phyloP scores from a whole-genome alignment of 2,113 vertebrate genomes.

The Thamnaconus septentrionalis region DNA sequence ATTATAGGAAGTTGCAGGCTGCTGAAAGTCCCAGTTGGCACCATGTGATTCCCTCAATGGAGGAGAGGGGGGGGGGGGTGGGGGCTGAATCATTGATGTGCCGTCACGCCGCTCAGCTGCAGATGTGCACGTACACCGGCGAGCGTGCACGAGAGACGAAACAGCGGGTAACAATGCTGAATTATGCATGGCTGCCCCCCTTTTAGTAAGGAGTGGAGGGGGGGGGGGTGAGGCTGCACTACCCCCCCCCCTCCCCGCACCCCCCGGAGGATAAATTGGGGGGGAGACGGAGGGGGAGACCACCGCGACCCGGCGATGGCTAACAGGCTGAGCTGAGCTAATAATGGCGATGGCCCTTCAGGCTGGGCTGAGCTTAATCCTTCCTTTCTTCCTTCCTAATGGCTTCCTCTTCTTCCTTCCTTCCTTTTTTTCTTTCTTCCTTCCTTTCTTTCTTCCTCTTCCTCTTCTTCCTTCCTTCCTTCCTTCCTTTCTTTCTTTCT shows the following conservation, averaged over 20 bases:
- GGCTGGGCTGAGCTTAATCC: no score
- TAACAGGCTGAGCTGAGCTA: no score
- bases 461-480: no score
- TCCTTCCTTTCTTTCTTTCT: no score
- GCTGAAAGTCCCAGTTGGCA: constrained; percentile 62
- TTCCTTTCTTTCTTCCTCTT: no score
- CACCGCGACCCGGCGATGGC: constrained; percentile 5
- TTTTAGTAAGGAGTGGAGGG: constrained; percentile 24
- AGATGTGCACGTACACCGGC: constrained; percentile 37
- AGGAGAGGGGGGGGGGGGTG: neutral
- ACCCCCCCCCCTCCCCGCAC: constrained; percentile 39
- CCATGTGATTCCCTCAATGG: constrained; percentile 53
- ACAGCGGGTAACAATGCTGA: constrained; percentile 67
- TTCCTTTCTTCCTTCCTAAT: no score
- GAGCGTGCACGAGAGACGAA: constrained; percentile 32
- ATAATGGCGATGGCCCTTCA: no score
- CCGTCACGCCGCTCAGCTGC: constrained; percentile 67
- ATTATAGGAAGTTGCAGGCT: constrained; percentile 66
- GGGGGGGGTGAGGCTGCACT: constrained; percentile 17
- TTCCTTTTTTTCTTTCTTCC: no score
- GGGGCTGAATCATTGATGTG: constrained; percentile 69
- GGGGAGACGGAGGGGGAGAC: neutral
- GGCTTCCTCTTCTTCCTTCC: no score
- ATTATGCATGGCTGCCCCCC: constrained; percentile 68
- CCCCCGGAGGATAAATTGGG: constrained; percentile 52